These are phyloP conservation scores for Isotomurus palustris DNA, from an alignment of 2,888 invertebrate genomes.

Conservation along the genomic window DNA sequence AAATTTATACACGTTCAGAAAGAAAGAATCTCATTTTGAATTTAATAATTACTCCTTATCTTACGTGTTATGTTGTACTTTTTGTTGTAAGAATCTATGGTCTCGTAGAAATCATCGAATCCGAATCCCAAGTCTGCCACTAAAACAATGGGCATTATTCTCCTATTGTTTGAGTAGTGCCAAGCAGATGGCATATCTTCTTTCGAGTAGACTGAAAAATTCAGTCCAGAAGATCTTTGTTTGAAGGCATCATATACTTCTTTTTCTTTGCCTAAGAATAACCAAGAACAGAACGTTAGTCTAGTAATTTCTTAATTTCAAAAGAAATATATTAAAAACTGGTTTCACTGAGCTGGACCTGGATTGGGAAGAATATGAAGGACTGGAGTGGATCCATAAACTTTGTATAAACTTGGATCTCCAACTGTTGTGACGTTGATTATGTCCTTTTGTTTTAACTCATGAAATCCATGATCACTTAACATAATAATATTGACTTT, in stretches of 20 bases:
- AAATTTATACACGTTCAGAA: neutral
- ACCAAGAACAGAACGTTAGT: too few species aligned
- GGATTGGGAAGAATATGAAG: constrained; percentile 59
- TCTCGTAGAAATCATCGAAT: constrained; percentile 56
- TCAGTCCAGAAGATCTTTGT: constrained; percentile 51
- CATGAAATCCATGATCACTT: constrained; percentile 69
- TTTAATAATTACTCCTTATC: constrained; percentile 15
- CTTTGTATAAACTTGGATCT: constrained; percentile 52
- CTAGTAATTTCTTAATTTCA: neutral
- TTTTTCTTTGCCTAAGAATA: constrained; percentile 46
- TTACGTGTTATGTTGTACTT: constrained; percentile 54
- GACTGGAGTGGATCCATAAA: constrained; percentile 57
- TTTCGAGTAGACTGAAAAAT: constrained; percentile 59
- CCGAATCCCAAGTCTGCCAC: constrained; percentile 61
- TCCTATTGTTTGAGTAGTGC: constrained; percentile 59
- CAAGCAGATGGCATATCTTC: constrained; percentile 58
- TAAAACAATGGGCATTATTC: constrained; percentile 61
- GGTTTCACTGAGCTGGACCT: constrained; percentile 49
- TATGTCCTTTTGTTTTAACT: constrained; percentile 55
- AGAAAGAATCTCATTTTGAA: neutral
- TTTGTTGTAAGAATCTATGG: constrained; percentile 51
- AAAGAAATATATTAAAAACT: neutral
- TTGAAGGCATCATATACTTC: constrained; percentile 53
- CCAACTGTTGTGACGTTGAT: constrained; percentile 58
- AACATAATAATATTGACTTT: constrained; percentile 63